Conservation (phyloP, 2,888 invertebrate genomes). For the Sesamia inferens region DNA sequence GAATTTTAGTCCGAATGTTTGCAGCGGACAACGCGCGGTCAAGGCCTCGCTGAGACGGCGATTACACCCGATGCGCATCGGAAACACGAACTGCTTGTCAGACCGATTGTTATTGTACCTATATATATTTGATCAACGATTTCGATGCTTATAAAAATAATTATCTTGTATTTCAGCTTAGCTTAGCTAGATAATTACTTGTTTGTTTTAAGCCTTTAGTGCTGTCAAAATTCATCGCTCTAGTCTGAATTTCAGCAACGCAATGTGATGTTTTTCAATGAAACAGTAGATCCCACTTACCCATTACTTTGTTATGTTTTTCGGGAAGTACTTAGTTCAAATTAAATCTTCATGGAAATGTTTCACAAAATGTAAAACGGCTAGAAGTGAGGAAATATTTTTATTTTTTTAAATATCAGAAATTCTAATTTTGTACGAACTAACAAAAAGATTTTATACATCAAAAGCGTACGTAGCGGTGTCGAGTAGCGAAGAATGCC, state of each 20-base stretch:
- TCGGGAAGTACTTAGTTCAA: too few relatives aligned
- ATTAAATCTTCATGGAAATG: neutral
- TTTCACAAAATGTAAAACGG: neutral
- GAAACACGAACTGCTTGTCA: conserved; percentile 73
- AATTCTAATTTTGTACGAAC: conserved; percentile 11
- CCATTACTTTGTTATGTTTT: too few relatives aligned
- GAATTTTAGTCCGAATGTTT: conserved; percentile 68
- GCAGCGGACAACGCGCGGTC: conserved; percentile 76
- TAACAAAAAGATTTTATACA: conserved; percentile 41
- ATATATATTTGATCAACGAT: conserved; percentile 67
- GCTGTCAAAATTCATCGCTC: neutral
- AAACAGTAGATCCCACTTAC: too few relatives aligned
- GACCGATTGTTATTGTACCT: conserved; percentile 68
- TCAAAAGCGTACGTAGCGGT: conserved; percentile 52
- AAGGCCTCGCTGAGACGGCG: conserved; percentile 82
- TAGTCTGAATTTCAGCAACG: conserved; percentile 2
- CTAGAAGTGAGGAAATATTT: neutral
- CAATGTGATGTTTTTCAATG: neutral
- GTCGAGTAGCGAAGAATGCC: conserved; percentile 71
- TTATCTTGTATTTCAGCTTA: conserved; percentile 8
- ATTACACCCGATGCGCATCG: conserved; percentile 75
- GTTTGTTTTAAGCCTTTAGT: neutral
- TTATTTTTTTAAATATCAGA: too few relatives aligned
- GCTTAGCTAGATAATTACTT: neutral
- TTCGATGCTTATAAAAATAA: conserved; percentile 36